Evolutionary conservation across 2,888 invertebrate species (phyloP).

Genomic region (Craniophora ligustri): DNA sequence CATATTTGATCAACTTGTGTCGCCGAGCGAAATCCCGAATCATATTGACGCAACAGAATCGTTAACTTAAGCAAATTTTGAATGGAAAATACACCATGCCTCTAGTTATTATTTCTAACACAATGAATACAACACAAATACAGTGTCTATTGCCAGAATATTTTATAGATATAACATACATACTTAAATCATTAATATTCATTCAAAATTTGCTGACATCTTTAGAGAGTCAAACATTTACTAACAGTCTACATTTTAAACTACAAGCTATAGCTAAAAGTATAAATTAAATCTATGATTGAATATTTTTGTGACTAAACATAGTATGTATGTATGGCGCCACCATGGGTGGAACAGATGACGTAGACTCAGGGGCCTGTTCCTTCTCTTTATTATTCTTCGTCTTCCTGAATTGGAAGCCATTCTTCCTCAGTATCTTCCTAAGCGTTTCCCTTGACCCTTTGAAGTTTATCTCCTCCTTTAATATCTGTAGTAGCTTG

Average conservation of each 20-base stretch:
- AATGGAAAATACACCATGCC: no score
- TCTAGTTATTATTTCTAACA: no score
- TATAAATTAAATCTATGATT: conserved; percentile 64
- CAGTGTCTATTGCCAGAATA: no score
- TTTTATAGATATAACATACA: no score
- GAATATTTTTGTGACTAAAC: conserved; percentile 83
- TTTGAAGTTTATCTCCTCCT: conserved; percentile 83
- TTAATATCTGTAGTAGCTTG: conserved; percentile 80
- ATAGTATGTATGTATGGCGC: conserved; percentile 81
- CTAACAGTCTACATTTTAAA: conserved; percentile 9
- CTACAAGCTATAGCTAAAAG: no score
- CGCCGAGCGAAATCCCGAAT: no score
- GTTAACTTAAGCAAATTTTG: no score
- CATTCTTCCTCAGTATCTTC: conserved; percentile 82
- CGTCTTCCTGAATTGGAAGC: conserved; percentile 83
- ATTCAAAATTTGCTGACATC: conserved; percentile 4
- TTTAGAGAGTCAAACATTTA: not conserved
- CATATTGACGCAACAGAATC: no score
- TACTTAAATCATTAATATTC: no score
- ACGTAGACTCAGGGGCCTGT: conserved; percentile 66
- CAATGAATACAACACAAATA: no score
- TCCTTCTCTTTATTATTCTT: conserved; percentile 84
- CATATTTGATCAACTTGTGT: no score
- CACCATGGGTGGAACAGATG: conserved; percentile 78
- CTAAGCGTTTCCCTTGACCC: conserved; percentile 82